These are phyloP conservation scores for Pterobdella sp. DNA, from an alignment of 2,888 invertebrate species.

Conservation along the genomic window DNA sequence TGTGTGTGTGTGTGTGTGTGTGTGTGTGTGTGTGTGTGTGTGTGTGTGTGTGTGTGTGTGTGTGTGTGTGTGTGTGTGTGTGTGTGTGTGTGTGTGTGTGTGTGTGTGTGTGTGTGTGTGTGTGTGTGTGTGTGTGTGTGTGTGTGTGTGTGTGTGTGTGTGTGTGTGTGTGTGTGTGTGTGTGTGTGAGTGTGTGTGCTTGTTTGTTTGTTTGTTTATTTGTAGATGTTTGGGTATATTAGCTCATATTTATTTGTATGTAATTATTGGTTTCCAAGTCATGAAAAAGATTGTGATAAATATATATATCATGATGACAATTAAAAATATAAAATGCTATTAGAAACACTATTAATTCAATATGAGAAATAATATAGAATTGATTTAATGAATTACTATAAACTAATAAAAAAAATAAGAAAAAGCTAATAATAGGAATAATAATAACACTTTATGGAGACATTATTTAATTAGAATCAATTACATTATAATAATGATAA, in stretches of 20 bases:
- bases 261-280: no score
- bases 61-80: constrained; percentile 14
- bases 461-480: no score
- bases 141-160: constrained; percentile 16
- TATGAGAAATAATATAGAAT: no score
- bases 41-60: constrained; percentile 20
- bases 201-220: background rate
- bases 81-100: constrained; percentile 16
- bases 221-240: background rate
- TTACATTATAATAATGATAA: no score
- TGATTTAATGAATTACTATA: no score
- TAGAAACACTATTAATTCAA: no score
- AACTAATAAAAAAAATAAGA: no score
- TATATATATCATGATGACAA: no score
- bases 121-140: constrained; percentile 16
- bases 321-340: no score
- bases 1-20: constrained; percentile 11
- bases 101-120: constrained; percentile 16
- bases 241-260: background rate
- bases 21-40: background rate
- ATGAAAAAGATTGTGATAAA: no score
- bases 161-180: constrained; percentile 16
- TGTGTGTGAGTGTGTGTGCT: constrained; percentile 3
- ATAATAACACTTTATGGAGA: no score
- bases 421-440: no score